phyloP scores from a whole-genome alignment of 2,113 vertebrate genomes.

The Aramus guarauna region DNA sequence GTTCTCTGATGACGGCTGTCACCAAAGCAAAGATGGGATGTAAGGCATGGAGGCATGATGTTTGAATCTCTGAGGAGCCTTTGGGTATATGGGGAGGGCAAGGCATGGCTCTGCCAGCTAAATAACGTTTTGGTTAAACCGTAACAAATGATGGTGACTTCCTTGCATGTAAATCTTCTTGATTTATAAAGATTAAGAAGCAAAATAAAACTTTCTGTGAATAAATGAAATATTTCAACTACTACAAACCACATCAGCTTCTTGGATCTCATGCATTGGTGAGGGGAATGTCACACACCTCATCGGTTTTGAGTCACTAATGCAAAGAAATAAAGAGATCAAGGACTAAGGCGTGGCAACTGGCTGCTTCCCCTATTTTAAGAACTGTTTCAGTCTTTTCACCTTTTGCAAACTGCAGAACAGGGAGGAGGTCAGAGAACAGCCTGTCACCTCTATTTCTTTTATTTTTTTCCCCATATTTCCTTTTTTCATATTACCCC shows the following conservation, averaged over 20 bases:
- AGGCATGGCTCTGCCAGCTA: background rate
- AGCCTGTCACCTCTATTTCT: background rate
- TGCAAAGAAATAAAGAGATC: background rate
- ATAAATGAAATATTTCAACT: background rate
- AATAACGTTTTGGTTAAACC: background rate
- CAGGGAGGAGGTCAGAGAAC: background rate
- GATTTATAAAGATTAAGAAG: conserved; percentile 2
- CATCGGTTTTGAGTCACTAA: background rate
- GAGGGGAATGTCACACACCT: background rate
- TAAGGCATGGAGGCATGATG: background rate
- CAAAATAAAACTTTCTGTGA: background rate
- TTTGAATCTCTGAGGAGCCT: background rate
- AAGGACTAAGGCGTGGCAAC: background rate
- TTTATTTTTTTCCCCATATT: background rate
- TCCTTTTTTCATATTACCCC: background rate
- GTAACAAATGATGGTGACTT: background rate
- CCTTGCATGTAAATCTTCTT: background rate
- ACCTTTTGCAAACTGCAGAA: background rate
- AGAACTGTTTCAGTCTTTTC: background rate
- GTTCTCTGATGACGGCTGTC: background rate
- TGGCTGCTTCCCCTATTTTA: background rate
- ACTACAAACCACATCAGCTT: background rate
- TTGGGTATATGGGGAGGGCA: background rate
- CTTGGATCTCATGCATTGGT: background rate
- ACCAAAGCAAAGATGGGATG: background rate